Evolutionary conservation across 2,113 vertebrate genomes (phyloP), one percentile per base, ranked within the genome.

Genomic region (Psettodes erumei): DNA sequence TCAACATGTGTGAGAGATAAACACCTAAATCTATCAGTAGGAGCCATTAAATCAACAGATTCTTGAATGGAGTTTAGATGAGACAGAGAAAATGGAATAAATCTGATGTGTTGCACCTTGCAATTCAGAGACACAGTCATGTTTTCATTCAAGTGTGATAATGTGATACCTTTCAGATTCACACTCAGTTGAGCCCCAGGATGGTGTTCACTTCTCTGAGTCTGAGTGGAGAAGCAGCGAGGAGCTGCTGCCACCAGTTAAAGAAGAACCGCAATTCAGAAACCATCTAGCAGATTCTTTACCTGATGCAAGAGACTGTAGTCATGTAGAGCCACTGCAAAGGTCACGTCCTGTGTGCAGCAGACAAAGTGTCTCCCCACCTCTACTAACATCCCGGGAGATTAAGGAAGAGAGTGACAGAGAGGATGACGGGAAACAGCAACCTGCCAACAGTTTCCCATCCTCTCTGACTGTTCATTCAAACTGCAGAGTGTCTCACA

Each of bases 101-200:
- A n/a, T n/a, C n/a, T n/a, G n/a, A n/a, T n/a, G n/a, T n/a, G n/a
- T n/a, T n/a, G n/a, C n/a, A 47, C 15, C 4, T 61, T 4, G n/a
- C n/a, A n/a, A n/a, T n/a, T n/a, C n/a, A n/a, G 18, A 32, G 21
- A 47, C 19, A 38, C 21, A 23, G 5, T 9, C 32, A 21, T 8
- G 5, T 25, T 35, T 48, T 33, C 6, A 8, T 56, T 43, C 1
- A 0, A 48, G 16, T 25, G 37, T 71, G 37, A 69, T 58, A n/a
- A n/a, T 50, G 35, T 69, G 66, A 47, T 74, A 8, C 40, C 7
- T 82, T 87, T 32, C 79, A 92, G 91, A 85, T 81, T 12, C 75
- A 23, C 21, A 21, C 77, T 11, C 55, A n/a, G n/a, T 60, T 40
- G 82, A 59, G 45, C 59, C 62, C 16, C 67, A 33, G 21, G 79